These are phyloP conservation scores for Scalopus aquaticus DNA, from an alignment of 2,113 vertebrate genomes.

Conservation along the genomic window DNA sequence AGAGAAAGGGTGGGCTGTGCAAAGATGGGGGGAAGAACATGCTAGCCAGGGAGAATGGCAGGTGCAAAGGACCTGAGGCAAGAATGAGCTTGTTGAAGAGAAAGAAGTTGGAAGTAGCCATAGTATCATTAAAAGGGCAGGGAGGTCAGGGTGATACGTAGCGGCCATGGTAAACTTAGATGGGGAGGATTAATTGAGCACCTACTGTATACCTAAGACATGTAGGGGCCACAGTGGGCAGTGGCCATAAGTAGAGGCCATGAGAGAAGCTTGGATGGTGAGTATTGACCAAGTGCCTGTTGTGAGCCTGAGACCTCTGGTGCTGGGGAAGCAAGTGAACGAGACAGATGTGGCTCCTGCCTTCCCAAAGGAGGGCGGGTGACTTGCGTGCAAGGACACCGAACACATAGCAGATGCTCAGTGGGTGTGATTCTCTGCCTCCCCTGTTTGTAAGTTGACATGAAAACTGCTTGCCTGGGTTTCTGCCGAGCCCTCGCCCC, in stretches of 20 bases:
- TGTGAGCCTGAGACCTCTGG: background rate
- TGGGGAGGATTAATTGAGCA: background rate
- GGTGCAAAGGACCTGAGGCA: background rate
- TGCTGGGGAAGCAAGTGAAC: background rate
- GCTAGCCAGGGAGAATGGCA: background rate
- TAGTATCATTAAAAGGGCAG: background rate
- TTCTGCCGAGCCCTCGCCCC: background rate
- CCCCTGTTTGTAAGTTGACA: slow-evolving; percentile 35
- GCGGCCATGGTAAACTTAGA: background rate
- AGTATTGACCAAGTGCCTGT: background rate
- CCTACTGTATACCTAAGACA: background rate
- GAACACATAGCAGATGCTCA: background rate
- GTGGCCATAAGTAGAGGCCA: too few species aligned
- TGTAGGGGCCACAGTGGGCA: too few species aligned
- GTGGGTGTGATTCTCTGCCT: slow-evolving; percentile 16
- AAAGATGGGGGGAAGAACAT: background rate
- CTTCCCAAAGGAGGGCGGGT: background rate
- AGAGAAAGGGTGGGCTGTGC: background rate
- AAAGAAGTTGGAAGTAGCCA: background rate
- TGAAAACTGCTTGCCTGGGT: slow-evolving; percentile 25
- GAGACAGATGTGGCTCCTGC: background rate
- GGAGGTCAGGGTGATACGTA: background rate
- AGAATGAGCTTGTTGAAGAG: background rate
- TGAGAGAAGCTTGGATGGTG: background rate
- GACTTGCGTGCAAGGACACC: background rate